Base-by-base conservation (phyloP, 2,888 invertebrate genomes). In the Slavum lentiscoides region DNA sequence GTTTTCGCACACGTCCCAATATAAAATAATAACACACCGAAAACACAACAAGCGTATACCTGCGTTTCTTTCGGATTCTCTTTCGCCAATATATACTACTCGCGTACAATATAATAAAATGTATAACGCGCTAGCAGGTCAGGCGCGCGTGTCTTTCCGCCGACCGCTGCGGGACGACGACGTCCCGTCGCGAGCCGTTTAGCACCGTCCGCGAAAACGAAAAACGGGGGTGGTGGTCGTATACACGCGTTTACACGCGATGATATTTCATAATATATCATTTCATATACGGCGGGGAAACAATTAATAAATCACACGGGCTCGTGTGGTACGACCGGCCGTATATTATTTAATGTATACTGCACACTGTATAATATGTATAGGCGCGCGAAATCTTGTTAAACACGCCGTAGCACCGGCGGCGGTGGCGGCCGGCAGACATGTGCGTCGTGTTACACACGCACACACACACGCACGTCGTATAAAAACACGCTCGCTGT, bases 311-410 rank as follows among this genome's bases (percentile, higher is more conserved):
- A 66, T 66, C 74, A 66, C 74, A 66, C 74, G 17, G n/a, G 7
- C 30, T 23, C 30, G 68, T 67, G 21, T 13, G 7, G 21, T 43
- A 23, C 74, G 30, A 39, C 67, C 9, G 39, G 67, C 21, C 17
- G n/a, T 43, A 15, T 1, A 30, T 30, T 30, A 30, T 4, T 30
- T 30, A 13, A 4, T 30, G 4, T 30, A 30, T 30, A 30, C 30
- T n/a, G n/a, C n/a, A n/a, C n/a, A n/a, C n/a, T n/a, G 0, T 15
- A 64, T 39, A 49, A 66, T 75, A 68, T 30, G 64, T 64, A 70
- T 80, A 64, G 70, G 70, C 23, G 69, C 37, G 30, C 30, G 80
- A 64, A 55, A 80, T 80, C 80, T 80, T 80, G 80, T 80, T 80
- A 80, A 80, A 80, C 80, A 80, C 69, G 70, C 7, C 43, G 43